Percentiles rank a stretch among this genome's conserved stretches.
phyloP scores from a whole-genome alignment of 1,140 invertebrate species.

The Papilio aristodemus region DNA sequence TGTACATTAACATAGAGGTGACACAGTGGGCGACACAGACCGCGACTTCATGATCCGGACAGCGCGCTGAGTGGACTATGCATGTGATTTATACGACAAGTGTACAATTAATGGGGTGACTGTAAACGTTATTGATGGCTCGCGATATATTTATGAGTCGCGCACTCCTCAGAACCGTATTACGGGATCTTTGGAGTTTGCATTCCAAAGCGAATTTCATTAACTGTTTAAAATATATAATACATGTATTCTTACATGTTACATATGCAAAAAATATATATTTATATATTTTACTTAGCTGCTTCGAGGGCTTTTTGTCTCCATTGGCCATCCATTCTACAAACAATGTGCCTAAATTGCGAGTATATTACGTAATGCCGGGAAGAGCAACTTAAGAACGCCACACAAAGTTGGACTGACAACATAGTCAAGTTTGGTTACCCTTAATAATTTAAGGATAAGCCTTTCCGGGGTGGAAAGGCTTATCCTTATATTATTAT shows the following conservation, averaged over 20 bases:
- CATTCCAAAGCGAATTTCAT: neutral
- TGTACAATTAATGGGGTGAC: conserved; percentile 40
- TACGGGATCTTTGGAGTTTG: conserved; percentile 6
- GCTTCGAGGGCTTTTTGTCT: too few species aligned
- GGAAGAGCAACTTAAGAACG: too few species aligned
- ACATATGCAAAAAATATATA: too few species aligned
- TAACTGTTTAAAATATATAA: neutral
- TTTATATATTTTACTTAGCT: neutral
- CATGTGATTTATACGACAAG: conserved; percentile 40
- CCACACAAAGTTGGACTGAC: too few species aligned
- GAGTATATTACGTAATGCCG: too few species aligned
- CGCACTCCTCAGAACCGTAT: neutral
- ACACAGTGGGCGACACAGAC: conserved; percentile 31
- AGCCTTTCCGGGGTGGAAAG: too few species aligned
- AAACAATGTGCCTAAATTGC: too few species aligned
- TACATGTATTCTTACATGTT: too few species aligned
- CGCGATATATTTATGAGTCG: conserved; percentile 1
- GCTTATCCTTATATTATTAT: too few species aligned
- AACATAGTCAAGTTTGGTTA: too few species aligned
- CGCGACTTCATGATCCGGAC: conserved; percentile 40
- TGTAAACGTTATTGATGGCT: conserved; percentile 38
- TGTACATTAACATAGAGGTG: conserved; percentile 44
- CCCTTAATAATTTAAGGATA: too few species aligned
- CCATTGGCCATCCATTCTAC: too few species aligned
- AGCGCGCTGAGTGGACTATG: conserved; percentile 15